Base-by-base conservation (phyloP, 2,888 invertebrate species). In the Hirtodrosophila cameraria region DNA sequence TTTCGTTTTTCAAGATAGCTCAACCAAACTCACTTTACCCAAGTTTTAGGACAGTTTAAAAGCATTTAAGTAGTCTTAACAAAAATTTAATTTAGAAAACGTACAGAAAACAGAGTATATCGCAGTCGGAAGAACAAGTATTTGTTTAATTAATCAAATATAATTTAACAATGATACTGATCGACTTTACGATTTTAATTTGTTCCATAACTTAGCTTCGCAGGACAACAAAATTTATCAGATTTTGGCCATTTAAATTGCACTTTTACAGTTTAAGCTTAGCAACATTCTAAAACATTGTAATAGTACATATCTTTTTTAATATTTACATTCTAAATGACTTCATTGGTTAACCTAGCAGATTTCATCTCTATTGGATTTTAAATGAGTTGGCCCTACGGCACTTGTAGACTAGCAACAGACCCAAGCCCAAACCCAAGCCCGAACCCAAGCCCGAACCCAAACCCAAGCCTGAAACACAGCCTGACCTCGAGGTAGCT, bases 401-500 rank as follows among this genome's bases (percentile, higher is more conserved):
- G 69, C 69, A 57, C 48, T 52, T 48, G 23, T n/a, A n/a, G n/a
- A 15, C 28, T 53, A 38, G 59, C 30, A 30, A 49, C 60, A 18
- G 48, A 38, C 30, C 45, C 36, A 41, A 39, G 27, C 55, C 38
- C 6, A 23, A 15, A n/a, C 45, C 38, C 33, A 35, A 42, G 12
- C 20, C 6, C 9, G 7, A 11, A 15, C n/a, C n/a, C n/a, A 11
- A 5, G 28, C 13, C 49, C 28, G 8, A 43, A 28, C 25, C 15
- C 27, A 31, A 13, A 53, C 16, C 33, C n/a, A 18, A 41, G 30
- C 38, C 12, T 33, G 28, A 53, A 16, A 49, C 49, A 49, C 31
- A 66, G 59, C 54, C 72, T 78, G 78, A 81, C 82, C 78, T 78
- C 72, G 63, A 50, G 78, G 62, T 63, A 49, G 39, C 39, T n/a